Evolutionary conservation across 2,797 vertebrate species (phyloP).

Genomic region (Melanotaenia pygmaea): DNA sequence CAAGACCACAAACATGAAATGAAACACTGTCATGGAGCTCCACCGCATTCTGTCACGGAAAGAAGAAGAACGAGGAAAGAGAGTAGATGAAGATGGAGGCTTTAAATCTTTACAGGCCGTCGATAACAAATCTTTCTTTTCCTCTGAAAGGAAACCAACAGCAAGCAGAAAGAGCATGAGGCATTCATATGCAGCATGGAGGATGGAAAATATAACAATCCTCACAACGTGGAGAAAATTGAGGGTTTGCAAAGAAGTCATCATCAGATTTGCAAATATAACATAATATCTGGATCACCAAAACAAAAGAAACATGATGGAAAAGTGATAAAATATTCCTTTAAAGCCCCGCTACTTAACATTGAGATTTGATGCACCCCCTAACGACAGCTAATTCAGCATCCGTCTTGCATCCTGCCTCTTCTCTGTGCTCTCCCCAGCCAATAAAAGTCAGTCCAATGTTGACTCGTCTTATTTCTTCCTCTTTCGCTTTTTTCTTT

Average conservation of each 20-base stretch:
- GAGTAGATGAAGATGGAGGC: slow-evolving; percentile 1
- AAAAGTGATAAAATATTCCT: too few relatives aligned
- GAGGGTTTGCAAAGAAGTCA: not conserved
- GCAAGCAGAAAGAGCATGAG: slow-evolving; percentile 5
- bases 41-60: slow-evolving; percentile 20
- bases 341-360: too few relatives aligned
- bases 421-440: too few relatives aligned
- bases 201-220: slow-evolving; percentile 6
- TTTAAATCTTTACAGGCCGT: slow-evolving; percentile 37
- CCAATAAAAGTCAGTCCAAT: too few relatives aligned
- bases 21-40: slow-evolving; percentile 31
- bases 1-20: slow-evolving; percentile 19
- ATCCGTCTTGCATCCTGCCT: too few relatives aligned
- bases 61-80: not conserved
- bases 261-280: not conserved
- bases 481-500: too few relatives aligned
- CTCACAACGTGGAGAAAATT: not conserved
- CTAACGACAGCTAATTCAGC: too few relatives aligned
- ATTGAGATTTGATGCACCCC: too few relatives aligned
- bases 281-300: too few relatives aligned
- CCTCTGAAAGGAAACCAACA: slow-evolving; percentile 19
- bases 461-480: too few relatives aligned
- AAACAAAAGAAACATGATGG: too few relatives aligned
- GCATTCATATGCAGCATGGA: slow-evolving; percentile 3
- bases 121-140: slow-evolving; percentile 26